Base-by-base conservation (phyloP, 2,888 invertebrate species). In the Drosophila robusta region DNA sequence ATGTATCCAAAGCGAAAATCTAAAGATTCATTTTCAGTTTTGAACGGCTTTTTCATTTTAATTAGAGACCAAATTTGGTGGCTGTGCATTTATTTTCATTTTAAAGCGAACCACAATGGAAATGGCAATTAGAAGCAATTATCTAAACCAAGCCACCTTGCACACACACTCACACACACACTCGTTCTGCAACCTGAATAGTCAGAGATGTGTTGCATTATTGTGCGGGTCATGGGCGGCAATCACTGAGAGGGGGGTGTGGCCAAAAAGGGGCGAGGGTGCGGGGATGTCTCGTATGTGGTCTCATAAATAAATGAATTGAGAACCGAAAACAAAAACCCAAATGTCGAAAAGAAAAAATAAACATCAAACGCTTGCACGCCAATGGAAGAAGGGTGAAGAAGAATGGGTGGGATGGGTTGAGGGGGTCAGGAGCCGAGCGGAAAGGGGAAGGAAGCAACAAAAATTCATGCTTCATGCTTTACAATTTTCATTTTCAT, bases 221-320 rank as follows among this genome's bases (percentile, higher is more conserved):
- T 67, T 54, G 32, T 14, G 32, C 44, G 12, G 50, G 44, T 64
- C 32, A 36, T 29, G 46, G 24, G 26, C 44, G 34, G 24, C 36
- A 18, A 26, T 26, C n/a, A n/a, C 12, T 3, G 7, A n/a, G 18
- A 18, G 38, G 24, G 3, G 0, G 12, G n/a, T n/a, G n/a, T n/a
- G 18, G 26, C 18, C 2, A n/a, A 0, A 18, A 18, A 2, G 3
- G 18, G 11, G 14, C 34, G 6, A 22, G 29, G 36, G 39, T 18
- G n/a, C 1, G 38, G 16, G 36, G 1, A 8, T 46, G 12, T 29
- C 14, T 46, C 42, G 55, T 70, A 36, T 68, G 46, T 51, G 50
- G 50, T 32, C 38, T 52, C 57, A 78, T 75, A 62, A 79, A 75
- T 78, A 75, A 78, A 62, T 62, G 70, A 75, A 62, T 78, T 51